Conservation (phyloP, 2,113 vertebrate genomes). For the Noctilio leporinus region DNA sequence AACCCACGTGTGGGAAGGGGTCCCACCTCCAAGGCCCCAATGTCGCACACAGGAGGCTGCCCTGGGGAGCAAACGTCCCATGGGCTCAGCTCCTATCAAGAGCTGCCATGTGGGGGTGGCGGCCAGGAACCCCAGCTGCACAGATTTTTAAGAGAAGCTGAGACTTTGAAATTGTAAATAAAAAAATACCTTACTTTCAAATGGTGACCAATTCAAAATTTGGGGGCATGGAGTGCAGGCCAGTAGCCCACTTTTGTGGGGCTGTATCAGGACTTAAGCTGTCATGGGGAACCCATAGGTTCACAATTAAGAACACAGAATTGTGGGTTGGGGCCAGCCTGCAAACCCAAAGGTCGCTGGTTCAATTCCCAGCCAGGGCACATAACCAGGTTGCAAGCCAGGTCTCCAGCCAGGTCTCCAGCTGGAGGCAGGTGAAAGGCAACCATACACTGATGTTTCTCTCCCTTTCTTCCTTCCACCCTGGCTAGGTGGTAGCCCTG, state of each 20-base stretch:
- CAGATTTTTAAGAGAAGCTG: neutral
- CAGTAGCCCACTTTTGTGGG: neutral
- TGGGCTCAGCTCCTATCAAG: neutral
- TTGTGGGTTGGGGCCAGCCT: neutral
- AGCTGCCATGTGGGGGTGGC: accelerated
- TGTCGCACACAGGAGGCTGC: neutral
- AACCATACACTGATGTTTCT: too few species aligned
- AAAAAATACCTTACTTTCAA: neutral
- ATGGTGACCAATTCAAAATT: neutral
- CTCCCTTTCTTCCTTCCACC: too few species aligned
- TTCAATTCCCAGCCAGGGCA: too few species aligned
- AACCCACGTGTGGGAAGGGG: neutral
- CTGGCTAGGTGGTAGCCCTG: neutral
- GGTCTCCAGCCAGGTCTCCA: too few species aligned
- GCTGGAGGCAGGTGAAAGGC: too few species aligned
- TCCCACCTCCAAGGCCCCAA: neutral
- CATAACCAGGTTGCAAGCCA: too few species aligned
- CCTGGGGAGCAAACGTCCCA: accelerated
- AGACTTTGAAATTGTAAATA: neutral
- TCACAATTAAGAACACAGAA: neutral
- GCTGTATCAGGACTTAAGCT: neutral
- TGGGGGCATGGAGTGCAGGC: neutral
- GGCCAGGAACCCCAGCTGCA: neutral
- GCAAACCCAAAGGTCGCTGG: too few species aligned
- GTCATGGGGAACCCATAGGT: accelerated